phyloP scores from a whole-genome alignment of 2,113 vertebrate genomes.

The Lophochroa leadbeateri region DNA sequence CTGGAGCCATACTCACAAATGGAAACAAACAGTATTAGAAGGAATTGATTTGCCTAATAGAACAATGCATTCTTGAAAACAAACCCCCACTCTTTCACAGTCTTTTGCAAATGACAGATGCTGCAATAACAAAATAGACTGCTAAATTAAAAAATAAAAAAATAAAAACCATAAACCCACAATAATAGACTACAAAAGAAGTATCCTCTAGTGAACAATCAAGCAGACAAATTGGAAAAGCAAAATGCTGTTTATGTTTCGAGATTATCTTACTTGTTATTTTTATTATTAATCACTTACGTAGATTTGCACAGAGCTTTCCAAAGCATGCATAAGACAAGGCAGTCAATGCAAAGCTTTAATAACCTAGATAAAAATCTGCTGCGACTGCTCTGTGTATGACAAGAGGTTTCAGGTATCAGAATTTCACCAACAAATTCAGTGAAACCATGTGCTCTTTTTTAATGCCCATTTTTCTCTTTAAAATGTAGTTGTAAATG shows the following conservation, averaged over 20 bases:
- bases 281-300: conserved; percentile 27
- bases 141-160: neutral
- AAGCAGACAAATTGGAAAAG: conserved; percentile 13
- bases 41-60: conserved; percentile 24
- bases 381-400: neutral
- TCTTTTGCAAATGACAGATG: neutral
- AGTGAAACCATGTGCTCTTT: conserved; percentile 21
- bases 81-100: neutral
- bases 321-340: conserved; percentile 16
- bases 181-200: neutral
- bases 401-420: neutral
- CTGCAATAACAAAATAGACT: neutral
- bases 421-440: conserved; percentile 37
- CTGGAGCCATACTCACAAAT: conserved; percentile 36
- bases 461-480: conserved; percentile 67
- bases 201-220: neutral
- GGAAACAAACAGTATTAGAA: conserved; percentile 47
- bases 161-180: neutral
- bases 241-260: conserved; percentile 40
- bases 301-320: conserved; percentile 9
- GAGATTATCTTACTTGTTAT: neutral
- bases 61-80: neutral
- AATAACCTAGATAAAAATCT: conserved; percentile 18
- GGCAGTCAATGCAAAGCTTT: neutral
- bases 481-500: conserved; percentile 71